These are phyloP conservation scores for Macaca mulatta DNA, from an alignment of 2,113 vertebrate genomes.

Conservation along the genomic window DNA sequence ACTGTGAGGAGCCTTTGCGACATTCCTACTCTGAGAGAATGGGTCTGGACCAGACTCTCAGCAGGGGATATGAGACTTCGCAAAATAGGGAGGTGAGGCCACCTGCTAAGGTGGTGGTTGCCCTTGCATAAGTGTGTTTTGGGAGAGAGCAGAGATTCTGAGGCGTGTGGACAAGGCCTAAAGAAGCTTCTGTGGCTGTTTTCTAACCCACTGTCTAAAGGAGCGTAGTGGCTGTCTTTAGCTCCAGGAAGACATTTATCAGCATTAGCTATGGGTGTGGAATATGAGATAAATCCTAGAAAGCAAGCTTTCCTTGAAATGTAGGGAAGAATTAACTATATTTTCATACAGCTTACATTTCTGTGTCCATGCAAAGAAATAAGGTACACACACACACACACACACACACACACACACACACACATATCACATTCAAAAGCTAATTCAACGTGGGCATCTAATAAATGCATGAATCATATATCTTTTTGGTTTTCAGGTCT, in stretches of 20 bases:
- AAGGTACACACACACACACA: not conserved
- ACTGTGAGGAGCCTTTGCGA: not conserved
- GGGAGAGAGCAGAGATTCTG: not conserved
- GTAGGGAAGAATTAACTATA: not conserved
- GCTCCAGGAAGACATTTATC: not conserved
- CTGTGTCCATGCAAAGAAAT: not conserved
- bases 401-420: not conserved
- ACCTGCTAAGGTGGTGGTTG: not conserved
- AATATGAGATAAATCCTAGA: not conserved
- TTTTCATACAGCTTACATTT: not conserved
- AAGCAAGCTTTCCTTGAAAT: not conserved
- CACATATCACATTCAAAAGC: not conserved
- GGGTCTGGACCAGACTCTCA: not conserved
- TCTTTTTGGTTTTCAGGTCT: not conserved
- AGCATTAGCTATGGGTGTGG: not conserved
- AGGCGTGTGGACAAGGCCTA: not conserved
- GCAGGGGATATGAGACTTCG: not conserved
- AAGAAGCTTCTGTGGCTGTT: not conserved
- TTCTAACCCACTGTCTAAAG: not conserved
- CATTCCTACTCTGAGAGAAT: not conserved
- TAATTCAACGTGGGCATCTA: not conserved
- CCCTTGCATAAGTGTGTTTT: accelerated
- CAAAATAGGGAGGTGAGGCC: not conserved
- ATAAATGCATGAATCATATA: not conserved
- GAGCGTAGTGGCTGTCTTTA: not conserved